Percentiles rank a stretch among this genome's conserved stretches.
phyloP scores from a whole-genome alignment of 2,797 vertebrate species.

The Tympanoctomys barrerae region DNA sequence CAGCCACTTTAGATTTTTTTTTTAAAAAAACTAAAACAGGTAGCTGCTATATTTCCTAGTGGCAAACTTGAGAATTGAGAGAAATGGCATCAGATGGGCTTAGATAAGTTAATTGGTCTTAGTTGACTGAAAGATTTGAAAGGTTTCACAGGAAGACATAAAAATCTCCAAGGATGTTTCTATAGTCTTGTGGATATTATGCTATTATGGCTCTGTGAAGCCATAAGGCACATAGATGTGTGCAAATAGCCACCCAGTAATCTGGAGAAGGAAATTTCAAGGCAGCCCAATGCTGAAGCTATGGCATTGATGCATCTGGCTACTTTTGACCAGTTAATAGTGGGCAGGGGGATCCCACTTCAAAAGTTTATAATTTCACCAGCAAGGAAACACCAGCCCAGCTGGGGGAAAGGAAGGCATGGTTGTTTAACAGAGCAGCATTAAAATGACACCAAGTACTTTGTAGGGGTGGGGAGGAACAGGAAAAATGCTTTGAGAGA shows the following conservation, averaged over 20 bases:
- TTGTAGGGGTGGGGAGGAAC: background rate
- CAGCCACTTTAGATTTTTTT: background rate
- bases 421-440: background rate
- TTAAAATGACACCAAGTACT: background rate
- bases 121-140: background rate
- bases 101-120: background rate
- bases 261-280: background rate
- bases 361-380: background rate
- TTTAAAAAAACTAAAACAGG: constrained; percentile 12
- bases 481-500: background rate
- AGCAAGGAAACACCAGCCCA: background rate
- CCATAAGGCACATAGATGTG: background rate
- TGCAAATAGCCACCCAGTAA: background rate
- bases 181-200: background rate
- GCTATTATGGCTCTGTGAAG: background rate
- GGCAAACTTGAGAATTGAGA: background rate
- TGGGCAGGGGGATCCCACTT: background rate
- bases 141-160: background rate
- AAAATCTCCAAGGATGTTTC: background rate
- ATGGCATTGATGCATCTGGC: background rate
- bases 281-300: background rate
- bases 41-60: background rate
- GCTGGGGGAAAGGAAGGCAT: background rate
- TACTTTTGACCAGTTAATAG: background rate
- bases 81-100: background rate